Conservation (phyloP, 2,113 vertebrate species). For the Corythornis vintsioides region DNA sequence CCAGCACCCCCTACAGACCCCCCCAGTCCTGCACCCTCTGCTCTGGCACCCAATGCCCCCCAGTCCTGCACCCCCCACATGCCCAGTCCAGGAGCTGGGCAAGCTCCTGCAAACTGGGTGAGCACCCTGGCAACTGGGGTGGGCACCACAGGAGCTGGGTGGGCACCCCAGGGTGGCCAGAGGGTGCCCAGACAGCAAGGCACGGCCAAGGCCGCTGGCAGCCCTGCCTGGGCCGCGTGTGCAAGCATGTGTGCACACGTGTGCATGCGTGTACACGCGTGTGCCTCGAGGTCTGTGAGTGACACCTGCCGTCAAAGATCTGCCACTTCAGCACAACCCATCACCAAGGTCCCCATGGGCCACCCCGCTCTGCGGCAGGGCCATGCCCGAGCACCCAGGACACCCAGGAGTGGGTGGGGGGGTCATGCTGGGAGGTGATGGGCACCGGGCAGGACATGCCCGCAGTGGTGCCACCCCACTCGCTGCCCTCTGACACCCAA, state of each 20-base stretch:
- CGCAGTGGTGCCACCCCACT: fast-evolving
- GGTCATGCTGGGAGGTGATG: fast-evolving
- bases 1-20: not conserved
- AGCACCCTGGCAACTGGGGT: not conserved
- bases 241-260: not conserved
- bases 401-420: not conserved
- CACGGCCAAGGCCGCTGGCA: not conserved
- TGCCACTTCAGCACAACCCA: not conserved
- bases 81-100: no score
- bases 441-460: not conserved
- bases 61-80: not conserved
- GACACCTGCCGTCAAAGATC: conserved; percentile 10
- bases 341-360: not conserved
- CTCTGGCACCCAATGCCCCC: no score
- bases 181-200: not conserved
- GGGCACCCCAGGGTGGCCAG: not conserved
- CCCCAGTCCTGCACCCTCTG: no score
- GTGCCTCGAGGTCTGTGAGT: not conserved
- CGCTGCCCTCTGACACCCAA: not conserved
- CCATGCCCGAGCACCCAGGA: not conserved
- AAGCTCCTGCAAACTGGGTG: not conserved
- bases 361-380: not conserved
- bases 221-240: not conserved
- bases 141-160: no score
- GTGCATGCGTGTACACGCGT: not conserved